phyloP scores from a whole-genome alignment of 2,888 invertebrate species.

The Lepeophtheirus nordmannii region DNA sequence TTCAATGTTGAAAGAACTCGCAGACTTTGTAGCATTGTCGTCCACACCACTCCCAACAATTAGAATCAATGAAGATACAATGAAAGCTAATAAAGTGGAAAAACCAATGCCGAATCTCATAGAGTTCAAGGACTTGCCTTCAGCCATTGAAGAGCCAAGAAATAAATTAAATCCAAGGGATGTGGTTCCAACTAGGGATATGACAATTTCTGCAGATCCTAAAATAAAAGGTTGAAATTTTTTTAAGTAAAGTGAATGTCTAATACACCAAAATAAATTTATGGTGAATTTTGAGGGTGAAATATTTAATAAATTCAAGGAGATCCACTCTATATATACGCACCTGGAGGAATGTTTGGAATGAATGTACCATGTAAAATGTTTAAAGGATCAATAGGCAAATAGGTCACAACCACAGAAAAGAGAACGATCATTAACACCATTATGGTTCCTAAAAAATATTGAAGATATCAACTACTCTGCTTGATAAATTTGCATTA shows the following conservation, averaged over 20 bases:
- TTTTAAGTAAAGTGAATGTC: background rate
- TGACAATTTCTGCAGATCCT: background rate
- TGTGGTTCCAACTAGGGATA: slow-evolving; percentile 21
- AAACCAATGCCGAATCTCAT: slow-evolving; percentile 15
- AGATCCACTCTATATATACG: too few species aligned
- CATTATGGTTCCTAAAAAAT: background rate
- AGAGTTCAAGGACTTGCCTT: slow-evolving; percentile 8
- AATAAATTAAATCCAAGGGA: slow-evolving; percentile 24
- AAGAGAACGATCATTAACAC: background rate
- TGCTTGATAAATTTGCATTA: background rate
- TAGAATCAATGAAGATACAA: slow-evolving; percentile 18
- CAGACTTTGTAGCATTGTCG: background rate
- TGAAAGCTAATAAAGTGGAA: slow-evolving; percentile 15
- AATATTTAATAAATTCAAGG: background rate
- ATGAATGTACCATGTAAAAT: background rate
- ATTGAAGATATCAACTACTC: background rate
- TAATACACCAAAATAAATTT: background rate
- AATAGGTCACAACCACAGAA: background rate
- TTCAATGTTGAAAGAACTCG: background rate
- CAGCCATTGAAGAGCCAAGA: slow-evolving; percentile 17
- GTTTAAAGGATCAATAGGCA: background rate
- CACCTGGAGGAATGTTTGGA: slow-evolving; percentile 6
- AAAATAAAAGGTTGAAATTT: background rate
- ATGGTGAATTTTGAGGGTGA: background rate
- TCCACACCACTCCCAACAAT: slow-evolving; percentile 18